Base-by-base conservation (phyloP, 2,888 invertebrate genomes). In the Microplitis manilae region DNA sequence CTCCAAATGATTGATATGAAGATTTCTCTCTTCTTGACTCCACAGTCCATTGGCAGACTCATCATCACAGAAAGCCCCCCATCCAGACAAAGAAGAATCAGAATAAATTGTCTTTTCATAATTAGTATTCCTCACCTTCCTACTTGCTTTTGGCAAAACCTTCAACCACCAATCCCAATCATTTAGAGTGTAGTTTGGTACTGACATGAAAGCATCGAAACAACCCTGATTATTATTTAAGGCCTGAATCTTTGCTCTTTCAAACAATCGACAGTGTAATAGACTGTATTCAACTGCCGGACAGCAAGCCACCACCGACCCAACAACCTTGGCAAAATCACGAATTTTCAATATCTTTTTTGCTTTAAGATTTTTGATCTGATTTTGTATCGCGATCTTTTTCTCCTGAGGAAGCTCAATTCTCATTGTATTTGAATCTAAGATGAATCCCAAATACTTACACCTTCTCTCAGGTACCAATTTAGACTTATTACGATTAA, bases 1-100 rank as follows among this genome's bases (percentile, higher is more conserved):
- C 17, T 17, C 17, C 17, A 17, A 17, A 17, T 17, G 17, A 17
- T 17, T 17, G 17, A 17, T 17, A 17, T 17, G 17, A 17, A 17
- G 17, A 17, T 17, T 17, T 17, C 17, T 17, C 1, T 17, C 17
- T 17, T 1, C 17, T 17, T 17, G 17, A 17, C 17, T 17, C 17
- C 17, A 17, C 17, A 17, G 17, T 17, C 17, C 17, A 1, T 17
- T 17, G 17, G 17, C 17, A 17, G 17, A 17, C 17, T 17, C 17
- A 17, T 17, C 71, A 8, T 71, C 30, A 20, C 61, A 61, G 59
- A 30, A 59, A 71, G 71, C 71, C 6, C 61, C 61, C 71, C 61
- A 71, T 5, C 71, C 71, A 20, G 71, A 61, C 30, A 71, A 38
- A 6, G 50, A 50, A 30, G 71, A 30, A 71, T 71, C 71, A 13